These are phyloP conservation scores for Rhinogobio ventralis DNA, from an alignment of 2,797 vertebrate genomes.

Conservation along the genomic window DNA sequence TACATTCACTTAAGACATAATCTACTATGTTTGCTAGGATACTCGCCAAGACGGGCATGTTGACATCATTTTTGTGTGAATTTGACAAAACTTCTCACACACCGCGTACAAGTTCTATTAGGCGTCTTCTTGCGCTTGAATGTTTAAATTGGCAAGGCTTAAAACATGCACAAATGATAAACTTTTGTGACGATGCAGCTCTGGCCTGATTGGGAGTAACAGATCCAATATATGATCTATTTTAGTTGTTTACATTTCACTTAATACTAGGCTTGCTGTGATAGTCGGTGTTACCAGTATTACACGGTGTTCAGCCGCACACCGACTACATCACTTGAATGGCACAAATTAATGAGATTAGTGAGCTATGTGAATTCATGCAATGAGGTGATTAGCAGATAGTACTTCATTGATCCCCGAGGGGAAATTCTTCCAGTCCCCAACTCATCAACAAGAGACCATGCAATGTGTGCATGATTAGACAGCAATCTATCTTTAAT, in stretches of 20 bases:
- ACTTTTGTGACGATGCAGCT: not conserved
- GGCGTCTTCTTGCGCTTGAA: too few relatives aligned
- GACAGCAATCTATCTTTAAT: not conserved
- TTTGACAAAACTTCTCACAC: not conserved
- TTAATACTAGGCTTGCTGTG: too few relatives aligned
- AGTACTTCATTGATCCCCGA: constrained; percentile 18
- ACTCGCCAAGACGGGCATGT: too few relatives aligned
- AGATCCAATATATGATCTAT: not conserved
- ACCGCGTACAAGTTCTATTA: not conserved
- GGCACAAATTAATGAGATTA: not conserved
- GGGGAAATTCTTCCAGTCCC: constrained; percentile 51
- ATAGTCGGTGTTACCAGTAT: too few relatives aligned
- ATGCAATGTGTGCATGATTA: constrained; percentile 36
- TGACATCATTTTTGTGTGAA: not conserved
- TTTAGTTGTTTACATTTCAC: too few relatives aligned
- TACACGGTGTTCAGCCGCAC: too few relatives aligned
- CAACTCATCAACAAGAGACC: constrained; percentile 66
- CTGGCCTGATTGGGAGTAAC: not conserved
- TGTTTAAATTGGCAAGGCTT: not conserved
- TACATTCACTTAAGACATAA: too few relatives aligned
- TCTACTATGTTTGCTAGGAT: not conserved
- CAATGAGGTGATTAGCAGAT: constrained; percentile 70
- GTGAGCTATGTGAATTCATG: constrained; percentile 56
- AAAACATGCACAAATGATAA: not conserved
- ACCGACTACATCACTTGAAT: too few relatives aligned